phyloP scores from a whole-genome alignment of 2,888 invertebrate genomes.

The Torymus aiolomorphi region DNA sequence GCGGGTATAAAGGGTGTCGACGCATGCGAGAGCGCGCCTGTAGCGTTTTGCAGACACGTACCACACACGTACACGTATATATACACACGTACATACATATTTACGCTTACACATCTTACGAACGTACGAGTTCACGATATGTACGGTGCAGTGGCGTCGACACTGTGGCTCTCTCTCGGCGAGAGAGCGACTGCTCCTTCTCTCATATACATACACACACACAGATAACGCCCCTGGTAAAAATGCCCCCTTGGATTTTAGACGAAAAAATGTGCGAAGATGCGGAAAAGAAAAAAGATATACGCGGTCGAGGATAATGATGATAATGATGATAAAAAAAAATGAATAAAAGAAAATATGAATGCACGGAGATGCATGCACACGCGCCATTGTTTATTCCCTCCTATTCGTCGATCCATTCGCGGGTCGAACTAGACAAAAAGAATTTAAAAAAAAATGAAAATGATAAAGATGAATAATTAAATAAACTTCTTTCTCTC shows the following conservation, averaged over 20 bases:
- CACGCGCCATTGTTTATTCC: constrained; percentile 56
- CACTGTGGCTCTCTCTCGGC: background rate
- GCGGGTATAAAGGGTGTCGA: constrained; percentile 16
- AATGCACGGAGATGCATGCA: constrained; percentile 43
- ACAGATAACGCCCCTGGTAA: constrained; percentile 21
- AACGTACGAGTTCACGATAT: background rate
- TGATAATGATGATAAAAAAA: background rate
- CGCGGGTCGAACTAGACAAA: constrained; percentile 23
- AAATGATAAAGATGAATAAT: constrained; percentile 15
- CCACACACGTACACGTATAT: background rate
- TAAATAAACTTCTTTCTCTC: constrained; percentile 40
- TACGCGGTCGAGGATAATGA: background rate
- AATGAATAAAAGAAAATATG: constrained; percentile 2
- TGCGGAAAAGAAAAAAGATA: background rate
- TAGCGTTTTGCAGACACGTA: constrained; percentile 5
- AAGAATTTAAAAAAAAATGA: constrained; percentile 18
- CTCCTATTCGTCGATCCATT: constrained; percentile 50
- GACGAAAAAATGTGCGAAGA: background rate
- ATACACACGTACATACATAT: too few species aligned
- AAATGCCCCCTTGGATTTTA: constrained; percentile 33
- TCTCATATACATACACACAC: background rate
- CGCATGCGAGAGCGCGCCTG: constrained; percentile 2
- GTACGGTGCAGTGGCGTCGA: background rate
- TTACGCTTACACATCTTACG: background rate
- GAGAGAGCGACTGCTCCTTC: constrained; percentile 16